A percentile compares a stretch with the other conserved stretches of the same genome.
These are phyloP conservation scores for Anhinga rufa DNA, from an alignment of 2,113 vertebrate species.

Conservation along the genomic window DNA sequence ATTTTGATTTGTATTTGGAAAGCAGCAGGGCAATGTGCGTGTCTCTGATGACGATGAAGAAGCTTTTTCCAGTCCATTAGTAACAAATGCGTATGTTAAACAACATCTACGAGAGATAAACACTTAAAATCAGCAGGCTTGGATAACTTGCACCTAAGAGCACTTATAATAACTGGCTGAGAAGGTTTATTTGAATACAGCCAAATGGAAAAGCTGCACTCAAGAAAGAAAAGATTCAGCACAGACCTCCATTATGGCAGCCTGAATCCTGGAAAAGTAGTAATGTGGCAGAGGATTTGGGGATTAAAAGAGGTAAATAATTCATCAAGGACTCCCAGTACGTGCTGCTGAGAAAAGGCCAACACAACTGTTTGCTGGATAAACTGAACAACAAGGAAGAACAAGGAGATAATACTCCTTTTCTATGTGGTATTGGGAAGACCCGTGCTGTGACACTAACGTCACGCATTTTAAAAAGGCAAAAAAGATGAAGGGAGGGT, in stretches of 20 bases:
- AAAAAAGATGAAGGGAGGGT: neutral
- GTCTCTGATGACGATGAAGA: neutral
- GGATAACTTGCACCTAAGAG: neutral
- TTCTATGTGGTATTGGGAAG: neutral
- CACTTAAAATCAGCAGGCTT: neutral
- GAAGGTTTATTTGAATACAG: neutral
- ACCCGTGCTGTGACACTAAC: neutral
- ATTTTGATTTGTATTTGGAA: neutral
- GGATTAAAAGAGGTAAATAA: neutral
- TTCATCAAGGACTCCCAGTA: neutral
- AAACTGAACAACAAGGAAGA: neutral
- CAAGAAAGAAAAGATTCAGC: neutral
- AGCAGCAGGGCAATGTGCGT: neutral
- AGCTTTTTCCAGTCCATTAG: constrained; percentile 36
- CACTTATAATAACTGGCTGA: neutral
- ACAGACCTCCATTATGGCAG: neutral
- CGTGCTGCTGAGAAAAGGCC: neutral
- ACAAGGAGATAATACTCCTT: neutral
- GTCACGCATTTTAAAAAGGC: neutral
- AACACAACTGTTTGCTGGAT: neutral
- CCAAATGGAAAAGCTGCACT: neutral
- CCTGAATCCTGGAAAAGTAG: neutral
- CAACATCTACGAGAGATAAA: neutral
- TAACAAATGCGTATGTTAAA: constrained; percentile 31
- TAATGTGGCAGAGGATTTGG: neutral